A percentile compares a stretch with the other conserved stretches of the same genome.
Evolutionary conservation across 1,140 invertebrate genomes (phyloP).

Genomic region (Pinna nobilis): DNA sequence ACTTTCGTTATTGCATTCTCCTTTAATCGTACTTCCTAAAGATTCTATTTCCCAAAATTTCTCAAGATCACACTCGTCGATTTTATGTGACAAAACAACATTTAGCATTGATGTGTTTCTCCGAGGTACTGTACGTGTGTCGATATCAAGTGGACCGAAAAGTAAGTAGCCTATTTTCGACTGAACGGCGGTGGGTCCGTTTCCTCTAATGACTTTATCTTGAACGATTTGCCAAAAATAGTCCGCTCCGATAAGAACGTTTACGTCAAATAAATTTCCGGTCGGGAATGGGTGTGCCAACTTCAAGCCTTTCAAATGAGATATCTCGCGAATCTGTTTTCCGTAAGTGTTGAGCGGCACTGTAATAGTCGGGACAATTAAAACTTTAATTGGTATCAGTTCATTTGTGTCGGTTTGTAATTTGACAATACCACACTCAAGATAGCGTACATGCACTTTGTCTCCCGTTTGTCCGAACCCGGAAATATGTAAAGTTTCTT

Average conservation of each 20-base stretch:
- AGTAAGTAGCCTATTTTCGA: constrained; percentile 37
- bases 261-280: constrained; percentile 7
- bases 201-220: constrained; percentile 22
- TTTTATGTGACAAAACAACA: background rate
- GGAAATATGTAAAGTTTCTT: background rate
- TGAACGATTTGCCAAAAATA: constrained; percentile 32
- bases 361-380: constrained; percentile 13
- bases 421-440: background rate
- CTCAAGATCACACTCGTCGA: constrained; percentile 18
- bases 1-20: background rate
- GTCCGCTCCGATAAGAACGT: constrained; percentile 23
- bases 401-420: background rate
- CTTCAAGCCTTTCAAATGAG: constrained; percentile 14
- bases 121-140: background rate
- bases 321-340: background rate
- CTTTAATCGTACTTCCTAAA: background rate
- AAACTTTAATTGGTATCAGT: constrained; percentile 18
- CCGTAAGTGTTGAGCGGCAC: background rate
- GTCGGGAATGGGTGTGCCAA: constrained; percentile 26
- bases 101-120: constrained; percentile 16
- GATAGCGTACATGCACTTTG: background rate
- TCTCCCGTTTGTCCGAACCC: background rate
- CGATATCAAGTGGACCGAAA: constrained; percentile 13
- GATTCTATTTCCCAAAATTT: constrained; percentile 39
- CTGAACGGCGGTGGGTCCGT: constrained; percentile 37